Percentiles rank a stretch among this genome's conserved stretches.
phyloP scores from a whole-genome alignment of 2,797 vertebrate genomes.

The Rhincodon typus region DNA sequence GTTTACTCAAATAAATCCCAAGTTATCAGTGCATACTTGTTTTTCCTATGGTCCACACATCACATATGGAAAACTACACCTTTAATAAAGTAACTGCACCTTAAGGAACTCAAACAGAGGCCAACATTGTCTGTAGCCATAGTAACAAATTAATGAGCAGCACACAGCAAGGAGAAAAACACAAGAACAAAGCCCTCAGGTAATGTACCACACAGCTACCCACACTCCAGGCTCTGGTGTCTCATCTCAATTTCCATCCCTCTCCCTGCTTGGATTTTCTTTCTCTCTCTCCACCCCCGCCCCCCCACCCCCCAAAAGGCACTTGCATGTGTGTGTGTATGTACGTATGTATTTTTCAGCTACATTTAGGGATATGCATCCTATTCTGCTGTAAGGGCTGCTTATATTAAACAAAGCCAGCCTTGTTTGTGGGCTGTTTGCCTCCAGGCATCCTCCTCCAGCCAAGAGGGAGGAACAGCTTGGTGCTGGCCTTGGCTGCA shows the following conservation, averaged over 20 bases:
- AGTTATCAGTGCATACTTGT: not conserved
- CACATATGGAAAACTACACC: constrained; percentile 30
- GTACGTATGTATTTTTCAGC: not conserved
- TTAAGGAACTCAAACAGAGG: constrained; percentile 52
- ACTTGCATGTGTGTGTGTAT: not conserved
- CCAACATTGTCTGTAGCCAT: constrained; percentile 58
- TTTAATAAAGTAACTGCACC: constrained; percentile 49
- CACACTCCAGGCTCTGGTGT: constrained; percentile 2
- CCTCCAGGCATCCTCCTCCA: not conserved
- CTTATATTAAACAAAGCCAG: constrained; percentile 18
- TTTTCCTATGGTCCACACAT: not conserved
- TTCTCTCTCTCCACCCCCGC: not conserved
- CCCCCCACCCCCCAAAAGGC: not conserved
- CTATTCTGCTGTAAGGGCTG: constrained; percentile 8
- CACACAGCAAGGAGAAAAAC: constrained; percentile 47
- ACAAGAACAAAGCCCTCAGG: constrained; percentile 40
- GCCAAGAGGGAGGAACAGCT: constrained; percentile 23
- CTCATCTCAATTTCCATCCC: not conserved
- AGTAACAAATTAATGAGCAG: constrained; percentile 50
- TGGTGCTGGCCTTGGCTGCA: not conserved
- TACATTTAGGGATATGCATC: not conserved
- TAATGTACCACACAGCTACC: not conserved
- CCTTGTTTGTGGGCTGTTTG: constrained; percentile 8
- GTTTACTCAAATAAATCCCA: constrained; percentile 16
- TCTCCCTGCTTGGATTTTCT: not conserved